phyloP scores from a whole-genome alignment of 2,888 invertebrate species.

The Mythimna loreyi region DNA sequence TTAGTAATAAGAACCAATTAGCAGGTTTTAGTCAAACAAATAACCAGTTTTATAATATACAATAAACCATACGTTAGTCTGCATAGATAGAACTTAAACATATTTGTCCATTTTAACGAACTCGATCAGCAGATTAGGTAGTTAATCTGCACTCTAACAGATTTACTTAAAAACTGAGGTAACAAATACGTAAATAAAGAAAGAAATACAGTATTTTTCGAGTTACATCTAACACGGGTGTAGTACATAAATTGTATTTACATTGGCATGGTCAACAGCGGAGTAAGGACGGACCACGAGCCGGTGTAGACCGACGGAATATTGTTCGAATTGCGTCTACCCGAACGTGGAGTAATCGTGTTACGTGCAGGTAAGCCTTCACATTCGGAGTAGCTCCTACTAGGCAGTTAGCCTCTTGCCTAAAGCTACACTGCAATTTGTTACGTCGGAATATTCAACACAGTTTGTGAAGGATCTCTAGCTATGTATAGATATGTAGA shows the following conservation, averaged over 20 bases:
- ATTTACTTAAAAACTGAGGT: too few species aligned
- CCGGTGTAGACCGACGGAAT: slow-evolving; percentile 18
- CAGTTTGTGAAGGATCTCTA: slow-evolving; percentile 4
- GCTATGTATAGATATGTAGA: neutral
- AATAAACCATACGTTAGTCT: too few species aligned
- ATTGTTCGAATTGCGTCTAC: slow-evolving; percentile 24
- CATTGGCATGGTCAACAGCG: slow-evolving; percentile 3
- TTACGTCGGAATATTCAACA: slow-evolving; percentile 30
- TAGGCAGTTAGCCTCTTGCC: slow-evolving; percentile 37
- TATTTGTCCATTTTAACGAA: too few species aligned
- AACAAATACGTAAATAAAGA: neutral
- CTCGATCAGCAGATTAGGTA: too few species aligned
- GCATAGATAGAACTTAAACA: too few species aligned
- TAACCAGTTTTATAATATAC: too few species aligned
- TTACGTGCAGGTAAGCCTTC: slow-evolving; percentile 42
- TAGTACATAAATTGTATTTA: slow-evolving; percentile 9
- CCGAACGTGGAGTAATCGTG: slow-evolving; percentile 37
- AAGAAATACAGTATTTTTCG: neutral
- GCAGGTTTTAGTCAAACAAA: too few species aligned
- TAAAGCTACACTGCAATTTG: slow-evolving; percentile 34
- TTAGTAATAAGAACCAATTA: too few species aligned
- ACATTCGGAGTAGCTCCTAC: slow-evolving; percentile 26
- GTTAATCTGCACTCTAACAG: too few species aligned
- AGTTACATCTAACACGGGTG: neutral
- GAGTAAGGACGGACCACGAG: slow-evolving; percentile 9